Base-by-base conservation (phyloP, 2,888 invertebrate species). In the Scaptomyza polygonia region DNA sequence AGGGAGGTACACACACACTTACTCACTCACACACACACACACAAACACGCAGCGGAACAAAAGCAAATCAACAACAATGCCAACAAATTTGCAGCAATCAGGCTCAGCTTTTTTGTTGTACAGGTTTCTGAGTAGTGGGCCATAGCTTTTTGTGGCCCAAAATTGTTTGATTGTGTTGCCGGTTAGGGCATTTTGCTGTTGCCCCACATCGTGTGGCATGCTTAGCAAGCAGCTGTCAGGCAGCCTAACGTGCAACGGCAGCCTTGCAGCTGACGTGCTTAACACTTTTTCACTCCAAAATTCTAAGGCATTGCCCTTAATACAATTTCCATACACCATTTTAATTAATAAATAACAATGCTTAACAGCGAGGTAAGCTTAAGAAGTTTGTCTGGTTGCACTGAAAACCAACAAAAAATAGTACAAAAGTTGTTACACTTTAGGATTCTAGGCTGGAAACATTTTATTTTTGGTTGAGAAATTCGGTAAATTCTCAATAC, bases 51-150 rank as follows among this genome's bases (percentile, higher is more conserved):
- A 27, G n/a, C 6, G 16, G 1, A 39, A 16, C 36, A 39, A 39
- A 14, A 39, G 9, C 67, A 70, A 77, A 61, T 70, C 36, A 36
- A 73, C 67, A 83, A 67, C 65, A 63, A 57, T 52, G 64, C 57
- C 59, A 65, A 64, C 75, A 74, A 80, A 86, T 80, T 84, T 80
- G 72, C 66, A 48, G 81, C 78, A 86, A 86, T 86, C 86, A 77
- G 61, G 27, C 52, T 21, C 16, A 18, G 8, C 9, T 27, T 42
- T 42, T 55, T 40, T 29, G 30, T 40, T 29, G 30, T 27, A 3
- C 14, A n/a, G 25, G 43, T 61, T 74, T 61, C 49, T 49, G 79
- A 62, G 61, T 61, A 3, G 36, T 39, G 51, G 57, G 44, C 44
- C 57, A 44, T 44, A 54, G 18, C 21, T 42, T 14, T 48, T 25